These are phyloP conservation scores for Zapornia atra DNA, from an alignment of 2,113 vertebrate genomes.

Conservation along the genomic window DNA sequence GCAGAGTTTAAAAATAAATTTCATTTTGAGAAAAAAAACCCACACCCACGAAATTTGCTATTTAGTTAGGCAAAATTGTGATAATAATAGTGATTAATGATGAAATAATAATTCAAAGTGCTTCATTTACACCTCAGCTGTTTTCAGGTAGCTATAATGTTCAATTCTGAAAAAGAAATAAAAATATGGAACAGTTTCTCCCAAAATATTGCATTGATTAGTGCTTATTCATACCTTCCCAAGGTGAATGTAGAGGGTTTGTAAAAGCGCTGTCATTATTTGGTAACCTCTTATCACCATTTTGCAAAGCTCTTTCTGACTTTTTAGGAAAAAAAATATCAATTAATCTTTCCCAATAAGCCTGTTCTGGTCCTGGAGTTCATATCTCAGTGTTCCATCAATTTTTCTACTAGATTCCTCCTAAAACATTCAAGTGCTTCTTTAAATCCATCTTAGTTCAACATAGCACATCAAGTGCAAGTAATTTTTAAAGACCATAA, in stretches of 20 bases:
- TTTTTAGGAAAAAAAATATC: neutral
- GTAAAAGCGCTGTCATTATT: neutral
- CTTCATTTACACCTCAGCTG: neutral
- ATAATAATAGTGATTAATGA: neutral
- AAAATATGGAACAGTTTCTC: neutral
- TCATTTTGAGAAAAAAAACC: neutral
- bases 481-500: neutral
- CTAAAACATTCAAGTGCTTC: neutral
- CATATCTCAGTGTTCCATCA: neutral
- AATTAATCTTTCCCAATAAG: neutral
- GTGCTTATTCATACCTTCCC: neutral
- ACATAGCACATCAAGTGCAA: neutral
- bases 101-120: neutral
- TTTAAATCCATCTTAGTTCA: neutral
- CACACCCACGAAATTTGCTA: neutral
- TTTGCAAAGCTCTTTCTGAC: neutral
- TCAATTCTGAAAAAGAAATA: neutral
- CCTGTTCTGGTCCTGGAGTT: neutral
- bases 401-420: neutral
- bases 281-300: neutral
- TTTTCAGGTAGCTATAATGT: neutral
- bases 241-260: fast-evolving
- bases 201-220: neutral
- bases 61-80: neutral
- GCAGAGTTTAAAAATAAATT: neutral